These are phyloP conservation scores for Drosophila bifasciata DNA, from an alignment of 1,140 invertebrate genomes.

Conservation along the genomic window DNA sequence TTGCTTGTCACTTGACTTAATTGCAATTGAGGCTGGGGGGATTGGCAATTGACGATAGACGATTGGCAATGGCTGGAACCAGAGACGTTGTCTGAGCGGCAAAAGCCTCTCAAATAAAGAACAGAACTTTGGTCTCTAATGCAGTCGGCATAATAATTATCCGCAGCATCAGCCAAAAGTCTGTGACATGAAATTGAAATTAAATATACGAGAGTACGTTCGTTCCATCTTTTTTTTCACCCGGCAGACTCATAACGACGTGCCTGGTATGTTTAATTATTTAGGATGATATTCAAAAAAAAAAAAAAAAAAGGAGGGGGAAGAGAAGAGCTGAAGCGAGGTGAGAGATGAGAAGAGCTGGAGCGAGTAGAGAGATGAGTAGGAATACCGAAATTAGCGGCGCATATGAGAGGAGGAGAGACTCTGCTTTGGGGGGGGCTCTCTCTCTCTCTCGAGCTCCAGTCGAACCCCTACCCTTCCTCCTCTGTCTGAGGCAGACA, in stretches of 20 bases:
- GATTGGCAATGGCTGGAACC: constrained; percentile 26
- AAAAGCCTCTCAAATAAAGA: constrained; percentile 20
- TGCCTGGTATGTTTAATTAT: constrained; percentile 77
- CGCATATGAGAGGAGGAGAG: constrained; percentile 57
- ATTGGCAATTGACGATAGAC: constrained; percentile 22
- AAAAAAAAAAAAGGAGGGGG: too few species aligned
- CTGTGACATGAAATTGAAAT: constrained; percentile 80
- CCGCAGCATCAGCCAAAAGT: constrained; percentile 62
- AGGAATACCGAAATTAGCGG: constrained; percentile 75
- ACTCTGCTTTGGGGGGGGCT: constrained; percentile 10
- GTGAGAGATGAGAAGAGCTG: too few species aligned
- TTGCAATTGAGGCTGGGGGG: constrained; percentile 49
- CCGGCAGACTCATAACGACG: constrained; percentile 60
- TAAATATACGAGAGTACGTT: constrained; percentile 64
- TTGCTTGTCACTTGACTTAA: constrained; percentile 74
- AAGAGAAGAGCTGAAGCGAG: not conserved
- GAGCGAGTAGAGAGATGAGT: constrained; percentile 70
- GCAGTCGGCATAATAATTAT: constrained; percentile 74
- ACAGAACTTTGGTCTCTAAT: constrained; percentile 59
- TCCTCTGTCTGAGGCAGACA: constrained; percentile 54
- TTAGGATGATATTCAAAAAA: constrained; percentile 76
- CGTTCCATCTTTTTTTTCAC: constrained; percentile 24
- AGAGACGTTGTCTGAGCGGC: not conserved
- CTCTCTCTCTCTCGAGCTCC: constrained; percentile 8
- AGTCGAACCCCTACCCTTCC: constrained; percentile 3